Evolutionary conservation across 2,888 invertebrate species (phyloP).

Genomic region (Noctua comes): DNA sequence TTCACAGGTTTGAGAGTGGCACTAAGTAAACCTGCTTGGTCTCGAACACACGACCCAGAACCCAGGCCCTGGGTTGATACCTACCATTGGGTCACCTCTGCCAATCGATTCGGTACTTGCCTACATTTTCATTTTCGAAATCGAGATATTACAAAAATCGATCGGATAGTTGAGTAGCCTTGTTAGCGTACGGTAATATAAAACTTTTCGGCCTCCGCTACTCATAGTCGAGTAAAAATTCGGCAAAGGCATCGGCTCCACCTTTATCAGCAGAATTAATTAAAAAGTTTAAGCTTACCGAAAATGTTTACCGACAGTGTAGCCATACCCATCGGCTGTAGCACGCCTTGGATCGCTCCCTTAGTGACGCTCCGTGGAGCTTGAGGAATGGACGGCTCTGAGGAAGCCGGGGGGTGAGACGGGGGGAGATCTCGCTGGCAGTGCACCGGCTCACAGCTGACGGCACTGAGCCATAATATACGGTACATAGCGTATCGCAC

Average conservation of each 20-base stretch:
- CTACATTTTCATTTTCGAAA: neutral
- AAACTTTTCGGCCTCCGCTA: constrained; percentile 35
- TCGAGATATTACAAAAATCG: constrained; percentile 14
- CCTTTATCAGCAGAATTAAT: constrained; percentile 64
- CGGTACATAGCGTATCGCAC: constrained; percentile 58
- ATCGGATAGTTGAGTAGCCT: constrained; percentile 39
- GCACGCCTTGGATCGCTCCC: constrained; percentile 63
- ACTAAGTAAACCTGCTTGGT: neutral
- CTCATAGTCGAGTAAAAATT: constrained; percentile 32
- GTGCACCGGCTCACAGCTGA: constrained; percentile 76
- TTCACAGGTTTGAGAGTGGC: neutral
- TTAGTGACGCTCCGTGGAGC: constrained; percentile 76
- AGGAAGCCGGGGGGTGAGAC: constrained; percentile 41
- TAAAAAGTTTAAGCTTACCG: constrained; percentile 66
- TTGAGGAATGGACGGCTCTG: constrained; percentile 73
- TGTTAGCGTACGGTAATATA: constrained; percentile 29
- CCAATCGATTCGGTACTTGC: neutral
- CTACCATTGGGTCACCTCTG: neutral
- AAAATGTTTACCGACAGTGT: constrained; percentile 60
- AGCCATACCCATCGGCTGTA: constrained; percentile 58
- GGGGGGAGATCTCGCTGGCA: constrained; percentile 60
- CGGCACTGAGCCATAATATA: constrained; percentile 70
- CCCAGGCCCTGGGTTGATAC: no score
- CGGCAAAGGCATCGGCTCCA: constrained; percentile 27
- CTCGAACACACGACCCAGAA: neutral